A percentile compares a stretch with the other conserved stretches of the same genome.
Conservation (phyloP, 2,797 vertebrate genomes). For the Leptatherina wallacei region DNA sequence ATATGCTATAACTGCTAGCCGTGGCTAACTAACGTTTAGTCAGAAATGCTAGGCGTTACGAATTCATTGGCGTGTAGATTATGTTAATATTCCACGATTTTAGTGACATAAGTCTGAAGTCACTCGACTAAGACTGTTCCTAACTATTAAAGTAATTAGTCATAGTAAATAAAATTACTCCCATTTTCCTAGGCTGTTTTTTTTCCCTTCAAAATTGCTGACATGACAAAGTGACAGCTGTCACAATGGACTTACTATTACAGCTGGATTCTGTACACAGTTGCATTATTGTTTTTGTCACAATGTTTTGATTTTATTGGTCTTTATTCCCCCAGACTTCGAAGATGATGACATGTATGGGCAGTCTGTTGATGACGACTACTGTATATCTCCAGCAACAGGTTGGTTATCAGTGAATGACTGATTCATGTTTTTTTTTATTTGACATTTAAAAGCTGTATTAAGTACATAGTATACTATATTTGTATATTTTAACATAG, state of each 20-base stretch:
- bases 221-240: slow-evolving; percentile 52
- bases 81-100: neutral
- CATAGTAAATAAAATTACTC: neutral
- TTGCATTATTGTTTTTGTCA: slow-evolving; percentile 4
- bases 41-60: neutral
- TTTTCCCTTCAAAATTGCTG: slow-evolving; percentile 45
- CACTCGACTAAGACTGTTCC: neutral
- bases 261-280: neutral
- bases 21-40: slow-evolving; percentile 21
- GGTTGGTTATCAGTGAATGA: slow-evolving; percentile 81
- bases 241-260: neutral
- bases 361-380: slow-evolving; percentile 97
- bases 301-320: neutral
- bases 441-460: neutral
- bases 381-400: slow-evolving; percentile 98
- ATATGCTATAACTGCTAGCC: slow-evolving; percentile 12
- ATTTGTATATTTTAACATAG: neutral
- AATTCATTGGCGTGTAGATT: neutral
- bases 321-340: slow-evolving; percentile 85
- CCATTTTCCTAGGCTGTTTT: neutral
- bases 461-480: neutral
- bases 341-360: slow-evolving; percentile 97
- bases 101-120: neutral
- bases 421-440: neutral
- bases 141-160: too few relatives aligned